These are phyloP conservation scores for Spatulosminthurus flaviceps DNA, from an alignment of 2,888 invertebrate species.

Conservation along the genomic window DNA sequence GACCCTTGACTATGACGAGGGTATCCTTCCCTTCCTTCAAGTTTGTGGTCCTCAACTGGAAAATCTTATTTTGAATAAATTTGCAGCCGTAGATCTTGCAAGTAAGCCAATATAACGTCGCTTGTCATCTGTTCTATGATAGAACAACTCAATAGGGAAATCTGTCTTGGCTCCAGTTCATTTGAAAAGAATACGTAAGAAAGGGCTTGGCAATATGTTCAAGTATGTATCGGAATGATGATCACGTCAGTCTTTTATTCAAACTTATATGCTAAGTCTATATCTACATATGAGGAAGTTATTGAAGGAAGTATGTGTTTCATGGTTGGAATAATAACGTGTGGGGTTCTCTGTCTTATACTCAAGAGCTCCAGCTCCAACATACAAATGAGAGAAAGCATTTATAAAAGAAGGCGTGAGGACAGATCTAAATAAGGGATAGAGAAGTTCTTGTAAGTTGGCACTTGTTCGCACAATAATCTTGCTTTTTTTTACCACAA, in stretches of 20 bases:
- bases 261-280: neutral
- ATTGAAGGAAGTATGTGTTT: too few relatives aligned
- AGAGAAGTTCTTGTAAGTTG: constrained; percentile 20
- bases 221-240: too few relatives aligned
- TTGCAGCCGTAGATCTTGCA: constrained; percentile 64
- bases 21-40: constrained; percentile 65
- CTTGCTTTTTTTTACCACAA: too few relatives aligned
- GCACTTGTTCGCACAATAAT: constrained; percentile 21
- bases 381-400: constrained; percentile 18
- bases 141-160: neutral
- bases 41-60: constrained; percentile 64
- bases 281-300: too few relatives aligned
- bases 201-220: too few relatives aligned
- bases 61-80: constrained; percentile 65
- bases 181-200: too few relatives aligned
- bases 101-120: constrained; percentile 62
- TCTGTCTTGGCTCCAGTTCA: neutral
- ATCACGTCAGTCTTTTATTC: neutral
- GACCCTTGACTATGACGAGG: constrained; percentile 65
- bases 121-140: constrained; percentile 31
- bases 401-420: neutral
- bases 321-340: neutral
- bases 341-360: too few relatives aligned
- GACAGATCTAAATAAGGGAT: neutral
- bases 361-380: too few relatives aligned